phyloP scores from a whole-genome alignment of 2,113 vertebrate species.

The Phalacrocorax aristotelis region DNA sequence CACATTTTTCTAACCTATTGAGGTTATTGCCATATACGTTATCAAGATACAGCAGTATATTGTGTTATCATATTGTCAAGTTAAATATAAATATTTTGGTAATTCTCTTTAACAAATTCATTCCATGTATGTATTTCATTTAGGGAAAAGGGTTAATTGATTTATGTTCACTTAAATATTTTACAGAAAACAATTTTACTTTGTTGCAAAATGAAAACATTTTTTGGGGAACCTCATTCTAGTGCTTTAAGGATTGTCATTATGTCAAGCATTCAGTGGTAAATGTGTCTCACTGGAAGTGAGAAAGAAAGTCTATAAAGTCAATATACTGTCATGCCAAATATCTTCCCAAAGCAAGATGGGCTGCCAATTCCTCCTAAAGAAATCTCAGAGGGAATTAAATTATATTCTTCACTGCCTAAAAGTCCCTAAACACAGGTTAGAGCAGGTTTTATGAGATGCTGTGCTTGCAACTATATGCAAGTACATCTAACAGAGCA shows the following conservation, averaged over 20 bases:
- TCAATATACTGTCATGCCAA: slow-evolving; percentile 67
- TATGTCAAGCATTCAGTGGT: slow-evolving; percentile 35
- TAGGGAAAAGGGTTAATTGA: not conserved
- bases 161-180: not conserved
- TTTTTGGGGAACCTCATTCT: not conserved
- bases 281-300: slow-evolving; percentile 41
- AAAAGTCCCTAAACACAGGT: slow-evolving; percentile 45
- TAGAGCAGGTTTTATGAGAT: slow-evolving; percentile 34
- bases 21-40: not conserved
- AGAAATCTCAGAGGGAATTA: slow-evolving; percentile 65
- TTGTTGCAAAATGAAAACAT: slow-evolving; percentile 40
- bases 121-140: not conserved
- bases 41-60: not conserved
- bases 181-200: slow-evolving; percentile 1
- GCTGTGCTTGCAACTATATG: slow-evolving; percentile 31
- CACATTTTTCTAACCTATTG: not conserved
- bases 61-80: not conserved
- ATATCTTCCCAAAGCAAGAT: slow-evolving; percentile 61
- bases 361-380: slow-evolving; percentile 55
- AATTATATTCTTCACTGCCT: slow-evolving; percentile 63
- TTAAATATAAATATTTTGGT: not conserved
- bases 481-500: slow-evolving; percentile 8
- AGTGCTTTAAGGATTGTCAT: slow-evolving; percentile 36
- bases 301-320: slow-evolving; percentile 59
- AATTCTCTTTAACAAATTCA: not conserved